phyloP scores from a whole-genome alignment of 2,888 invertebrate genomes.

The Eristalis arbustorum region DNA sequence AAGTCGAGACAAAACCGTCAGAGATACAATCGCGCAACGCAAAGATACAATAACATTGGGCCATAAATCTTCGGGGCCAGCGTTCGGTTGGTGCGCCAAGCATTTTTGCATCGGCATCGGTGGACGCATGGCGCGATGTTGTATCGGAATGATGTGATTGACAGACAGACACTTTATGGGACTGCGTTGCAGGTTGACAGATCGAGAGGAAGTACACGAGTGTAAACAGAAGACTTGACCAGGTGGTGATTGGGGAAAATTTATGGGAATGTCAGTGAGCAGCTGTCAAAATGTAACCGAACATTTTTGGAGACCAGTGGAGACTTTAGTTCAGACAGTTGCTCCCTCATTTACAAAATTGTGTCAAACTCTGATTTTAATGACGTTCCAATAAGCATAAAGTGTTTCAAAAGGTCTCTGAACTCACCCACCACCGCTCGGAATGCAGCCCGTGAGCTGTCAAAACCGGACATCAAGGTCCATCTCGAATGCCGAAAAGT shows the following conservation, averaged over 20 bases:
- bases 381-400: too few species aligned
- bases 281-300: too few species aligned
- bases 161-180: neutral
- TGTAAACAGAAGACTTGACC: too few species aligned
- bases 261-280: too few species aligned
- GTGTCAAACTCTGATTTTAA: too few species aligned
- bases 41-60: neutral
- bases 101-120: neutral
- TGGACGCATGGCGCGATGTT: neutral
- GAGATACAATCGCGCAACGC: neutral
- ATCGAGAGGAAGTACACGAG: neutral
- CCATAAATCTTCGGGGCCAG: neutral
- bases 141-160: neutral
- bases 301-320: too few species aligned
- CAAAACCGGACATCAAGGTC: slow-evolving; percentile 6
- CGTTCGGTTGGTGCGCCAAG: neutral
- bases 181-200: neutral
- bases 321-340: too few species aligned
- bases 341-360: too few species aligned
- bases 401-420: neutral
- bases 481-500: neutral
- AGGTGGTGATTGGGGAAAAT: too few species aligned
- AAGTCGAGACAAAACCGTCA: slow-evolving; percentile 1
- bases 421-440: neutral
- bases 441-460: neutral